These are phyloP conservation scores for Drosophila recens DNA, from an alignment of 2,888 invertebrate genomes.

Conservation along the genomic window DNA sequence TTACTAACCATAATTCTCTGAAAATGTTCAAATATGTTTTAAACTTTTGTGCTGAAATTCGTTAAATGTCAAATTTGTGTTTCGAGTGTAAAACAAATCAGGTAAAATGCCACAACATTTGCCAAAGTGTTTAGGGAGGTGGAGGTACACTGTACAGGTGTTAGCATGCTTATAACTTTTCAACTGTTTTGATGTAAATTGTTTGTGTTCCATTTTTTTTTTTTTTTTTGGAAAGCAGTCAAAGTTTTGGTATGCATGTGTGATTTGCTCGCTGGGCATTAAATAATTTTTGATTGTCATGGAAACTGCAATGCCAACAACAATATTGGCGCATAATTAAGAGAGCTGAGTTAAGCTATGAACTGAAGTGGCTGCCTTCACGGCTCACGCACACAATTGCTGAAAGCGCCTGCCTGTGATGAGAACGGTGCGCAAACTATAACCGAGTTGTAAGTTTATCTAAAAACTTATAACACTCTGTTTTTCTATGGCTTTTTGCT, in stretches of 20 bases:
- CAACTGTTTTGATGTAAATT: constrained; percentile 55
- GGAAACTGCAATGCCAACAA: constrained; percentile 55
- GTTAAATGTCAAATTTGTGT: constrained; percentile 71
- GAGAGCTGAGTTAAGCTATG: constrained; percentile 30
- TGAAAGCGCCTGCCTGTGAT: too few species aligned
- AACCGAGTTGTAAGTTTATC: too few species aligned
- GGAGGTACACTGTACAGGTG: constrained; percentile 51
- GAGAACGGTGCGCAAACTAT: too few species aligned
- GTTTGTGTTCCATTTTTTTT: constrained; percentile 43
- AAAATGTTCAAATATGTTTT: constrained; percentile 64
- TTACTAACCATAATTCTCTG: constrained; percentile 58
- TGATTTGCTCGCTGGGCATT: constrained; percentile 61
- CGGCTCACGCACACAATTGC: too few species aligned
- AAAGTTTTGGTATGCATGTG: constrained; percentile 56
- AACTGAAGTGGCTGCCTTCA: constrained; percentile 19
- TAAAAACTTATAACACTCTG: too few species aligned
- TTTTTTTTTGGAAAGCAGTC: constrained; percentile 24
- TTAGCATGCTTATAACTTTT: constrained; percentile 74
- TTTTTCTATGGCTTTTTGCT: too few species aligned
- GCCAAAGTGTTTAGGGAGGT: constrained; percentile 17
- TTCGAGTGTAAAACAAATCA: constrained; percentile 58
- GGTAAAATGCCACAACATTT: constrained; percentile 71
- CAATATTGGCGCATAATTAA: constrained; percentile 57
- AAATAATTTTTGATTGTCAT: constrained; percentile 72
- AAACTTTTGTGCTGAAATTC: constrained; percentile 69